Evolutionary conservation across 2,888 invertebrate genomes (phyloP).

Genomic region (Aphelenchoides bicaudatus): DNA sequence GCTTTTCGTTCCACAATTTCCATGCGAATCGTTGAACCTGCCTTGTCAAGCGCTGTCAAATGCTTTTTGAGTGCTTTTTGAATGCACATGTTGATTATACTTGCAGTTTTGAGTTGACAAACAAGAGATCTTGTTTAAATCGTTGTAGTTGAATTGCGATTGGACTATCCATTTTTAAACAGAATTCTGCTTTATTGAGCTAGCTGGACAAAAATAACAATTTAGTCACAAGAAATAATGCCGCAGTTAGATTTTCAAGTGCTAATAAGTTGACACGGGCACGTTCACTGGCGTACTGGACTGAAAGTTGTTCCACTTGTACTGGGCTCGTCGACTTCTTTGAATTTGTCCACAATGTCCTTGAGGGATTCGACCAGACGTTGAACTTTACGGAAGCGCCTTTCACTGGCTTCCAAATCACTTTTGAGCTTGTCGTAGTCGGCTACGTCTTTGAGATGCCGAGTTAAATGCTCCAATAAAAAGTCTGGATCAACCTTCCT

Average conservation of each 20-base stretch:
- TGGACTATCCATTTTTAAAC: neutral
- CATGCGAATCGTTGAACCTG: too few species aligned
- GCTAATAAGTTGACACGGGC: conserved; percentile 1
- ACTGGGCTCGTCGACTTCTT: conserved; percentile 3
- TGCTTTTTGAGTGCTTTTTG: too few species aligned
- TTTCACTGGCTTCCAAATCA: conserved; percentile 3
- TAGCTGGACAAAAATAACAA: conserved; percentile 3
- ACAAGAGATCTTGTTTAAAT: neutral
- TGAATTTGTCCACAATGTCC: neutral
- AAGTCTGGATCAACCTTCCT: neutral
- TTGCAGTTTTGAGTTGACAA: too few species aligned
- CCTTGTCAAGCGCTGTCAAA: too few species aligned
- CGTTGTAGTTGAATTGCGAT: neutral
- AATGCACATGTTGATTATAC: too few species aligned
- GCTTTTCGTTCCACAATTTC: too few species aligned
- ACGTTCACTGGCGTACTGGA: neutral
- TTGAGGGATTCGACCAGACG: neutral
- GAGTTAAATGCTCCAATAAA: conserved; percentile 1
- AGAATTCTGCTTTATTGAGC: conserved; percentile 1
- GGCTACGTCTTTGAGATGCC: conserved; percentile 1
- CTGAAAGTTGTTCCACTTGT: neutral
- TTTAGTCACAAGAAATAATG: conserved; percentile 3
- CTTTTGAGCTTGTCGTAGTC: conserved; percentile 3
- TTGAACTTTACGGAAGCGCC: neutral
- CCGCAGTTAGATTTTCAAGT: neutral